Evolutionary conservation across 2,888 invertebrate species (phyloP).

Genomic region (Drosophila rellima): DNA sequence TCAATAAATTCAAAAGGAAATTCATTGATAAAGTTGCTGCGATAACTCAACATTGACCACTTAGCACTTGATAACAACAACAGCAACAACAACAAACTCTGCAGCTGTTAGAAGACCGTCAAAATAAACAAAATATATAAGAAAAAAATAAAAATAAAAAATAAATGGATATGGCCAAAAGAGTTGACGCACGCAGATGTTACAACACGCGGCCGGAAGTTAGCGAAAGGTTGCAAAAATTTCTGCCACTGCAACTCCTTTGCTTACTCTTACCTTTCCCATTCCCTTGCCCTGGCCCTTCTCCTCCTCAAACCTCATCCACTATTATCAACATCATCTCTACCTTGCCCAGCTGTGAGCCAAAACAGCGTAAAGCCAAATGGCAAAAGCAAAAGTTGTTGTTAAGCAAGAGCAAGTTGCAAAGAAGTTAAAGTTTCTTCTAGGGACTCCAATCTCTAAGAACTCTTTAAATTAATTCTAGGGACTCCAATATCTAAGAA

Average conservation of each 20-base stretch:
- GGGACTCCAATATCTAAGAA: too few species aligned
- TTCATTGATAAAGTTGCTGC: conserved; percentile 71
- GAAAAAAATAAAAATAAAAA: neutral
- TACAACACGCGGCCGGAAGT: conserved; percentile 76
- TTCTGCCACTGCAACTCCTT: conserved; percentile 17
- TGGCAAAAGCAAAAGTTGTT: conserved; percentile 15
- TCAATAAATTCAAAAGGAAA: conserved; percentile 77
- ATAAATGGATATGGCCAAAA: conserved; percentile 3
- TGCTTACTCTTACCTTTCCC: neutral
- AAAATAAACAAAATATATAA: conserved; percentile 8
- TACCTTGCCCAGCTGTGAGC: conserved; percentile 11
- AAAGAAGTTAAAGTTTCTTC: neutral
- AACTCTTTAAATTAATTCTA: too few species aligned
- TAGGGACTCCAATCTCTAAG: neutral
- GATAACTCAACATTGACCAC: conserved; percentile 64
- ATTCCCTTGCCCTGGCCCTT: neutral
- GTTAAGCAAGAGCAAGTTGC: neutral
- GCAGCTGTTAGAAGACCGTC: conserved; percentile 59
- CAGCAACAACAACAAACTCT: conserved; percentile 11
- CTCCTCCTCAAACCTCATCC: neutral
- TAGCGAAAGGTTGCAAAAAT: conserved; percentile 75
- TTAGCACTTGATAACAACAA: conserved; percentile 62
- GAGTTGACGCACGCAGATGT: conserved; percentile 68
- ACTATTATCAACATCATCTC: neutral
- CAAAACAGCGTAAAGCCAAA: neutral